phyloP scores from a whole-genome alignment of 2,888 invertebrate species.

The Epinotia nisella region DNA sequence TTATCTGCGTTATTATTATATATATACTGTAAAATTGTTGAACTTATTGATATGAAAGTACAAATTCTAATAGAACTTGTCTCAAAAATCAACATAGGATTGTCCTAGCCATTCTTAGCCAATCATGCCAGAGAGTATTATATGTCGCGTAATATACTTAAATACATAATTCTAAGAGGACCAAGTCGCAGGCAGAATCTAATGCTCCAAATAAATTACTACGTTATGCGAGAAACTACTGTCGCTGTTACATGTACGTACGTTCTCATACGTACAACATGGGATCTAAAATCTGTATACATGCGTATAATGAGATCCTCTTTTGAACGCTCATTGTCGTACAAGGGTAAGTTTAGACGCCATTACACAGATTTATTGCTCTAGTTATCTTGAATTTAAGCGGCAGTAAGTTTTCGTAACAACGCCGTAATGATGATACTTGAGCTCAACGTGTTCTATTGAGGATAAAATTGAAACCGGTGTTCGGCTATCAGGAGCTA shows the following conservation, averaged over 20 bases:
- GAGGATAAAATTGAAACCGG: constrained; percentile 46
- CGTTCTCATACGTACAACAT: neutral
- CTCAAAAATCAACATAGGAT: too few relatives aligned
- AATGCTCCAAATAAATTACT: neutral
- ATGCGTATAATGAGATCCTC: neutral
- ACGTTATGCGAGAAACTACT: neutral
- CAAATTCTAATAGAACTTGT: too few relatives aligned
- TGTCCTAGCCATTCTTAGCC: too few relatives aligned
- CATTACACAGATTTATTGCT: constrained; percentile 34
- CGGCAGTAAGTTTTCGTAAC: constrained; percentile 41
- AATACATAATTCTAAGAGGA: too few relatives aligned
- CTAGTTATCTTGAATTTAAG: constrained; percentile 38
- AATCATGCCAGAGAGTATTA: too few relatives aligned
- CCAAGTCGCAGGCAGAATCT: too few relatives aligned
- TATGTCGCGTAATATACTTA: too few relatives aligned
- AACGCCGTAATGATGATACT: constrained; percentile 43
- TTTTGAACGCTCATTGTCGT: constrained; percentile 1
- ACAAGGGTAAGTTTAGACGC: constrained; percentile 32
- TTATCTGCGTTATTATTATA: too few relatives aligned
- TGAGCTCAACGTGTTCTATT: constrained; percentile 43
- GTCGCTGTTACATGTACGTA: neutral
- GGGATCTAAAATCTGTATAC: neutral
- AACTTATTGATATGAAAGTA: too few relatives aligned
- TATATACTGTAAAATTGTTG: too few relatives aligned
- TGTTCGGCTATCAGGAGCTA: constrained; percentile 48